These are phyloP conservation scores for Melanogrammus aeglefinus DNA, from an alignment of 2,797 vertebrate species.

Conservation along the genomic window DNA sequence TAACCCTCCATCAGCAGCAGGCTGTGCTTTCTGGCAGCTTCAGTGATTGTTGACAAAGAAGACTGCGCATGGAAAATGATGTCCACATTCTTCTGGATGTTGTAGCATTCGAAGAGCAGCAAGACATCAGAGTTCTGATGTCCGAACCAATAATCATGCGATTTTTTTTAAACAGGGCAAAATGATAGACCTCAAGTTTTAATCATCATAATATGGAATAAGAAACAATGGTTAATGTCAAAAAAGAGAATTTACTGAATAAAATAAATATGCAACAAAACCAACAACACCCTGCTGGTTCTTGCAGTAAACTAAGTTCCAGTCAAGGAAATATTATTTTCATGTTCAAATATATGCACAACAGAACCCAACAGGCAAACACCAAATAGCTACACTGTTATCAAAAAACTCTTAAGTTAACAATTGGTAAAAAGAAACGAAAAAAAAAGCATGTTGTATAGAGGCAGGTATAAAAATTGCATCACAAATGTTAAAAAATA, in stretches of 20 bases:
- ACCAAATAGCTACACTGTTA: neutral
- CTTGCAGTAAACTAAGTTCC: neutral
- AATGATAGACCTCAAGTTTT: neutral
- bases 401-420: neutral
- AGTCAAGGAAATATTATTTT: neutral
- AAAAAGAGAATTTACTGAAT: neutral
- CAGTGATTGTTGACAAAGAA: no score
- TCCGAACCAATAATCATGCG: neutral
- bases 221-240: neutral
- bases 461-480: slow-evolving; percentile 6
- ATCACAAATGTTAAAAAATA: slow-evolving; percentile 12
- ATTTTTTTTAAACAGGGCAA: neutral
- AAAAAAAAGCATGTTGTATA: slow-evolving; percentile 28
- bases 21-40: no score
- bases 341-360: neutral
- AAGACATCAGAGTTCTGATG: no score
- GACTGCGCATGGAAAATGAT: no score
- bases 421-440: slow-evolving; percentile 5
- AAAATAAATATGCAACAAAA: slow-evolving; percentile 4
- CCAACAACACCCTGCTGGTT: neutral
- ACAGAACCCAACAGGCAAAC: neutral
- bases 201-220: neutral
- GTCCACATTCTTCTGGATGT: no score
- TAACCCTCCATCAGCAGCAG: no score
- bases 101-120: no score